Base-by-base conservation (phyloP, 2,797 vertebrate species). In the Tragopan temminckii region DNA sequence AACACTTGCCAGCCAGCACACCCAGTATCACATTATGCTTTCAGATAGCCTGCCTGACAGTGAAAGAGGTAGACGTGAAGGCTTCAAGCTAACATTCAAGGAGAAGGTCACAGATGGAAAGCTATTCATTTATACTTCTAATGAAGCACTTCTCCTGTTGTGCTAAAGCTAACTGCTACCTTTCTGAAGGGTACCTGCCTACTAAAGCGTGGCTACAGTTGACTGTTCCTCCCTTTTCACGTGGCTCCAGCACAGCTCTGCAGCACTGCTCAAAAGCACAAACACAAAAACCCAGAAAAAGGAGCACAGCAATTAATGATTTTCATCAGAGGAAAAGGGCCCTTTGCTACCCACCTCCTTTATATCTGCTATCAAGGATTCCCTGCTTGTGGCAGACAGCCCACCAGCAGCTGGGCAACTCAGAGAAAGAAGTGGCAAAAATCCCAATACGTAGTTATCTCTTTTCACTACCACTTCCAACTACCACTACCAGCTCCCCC, bases 391-490 rank as follows among this genome's bases (percentile, higher is more conserved):
- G 43, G 29, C 38, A 83, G 21, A 13, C 7, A 31, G 21, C 21
- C 52, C 42, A 29, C 35, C 52, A n/a, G 75, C 25, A 59, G 19
- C 57, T 64, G 33, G n/a, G 77, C n/a, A 68, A 67, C 29, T 7
- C 35, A 35, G 29, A 58, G 33, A 70, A 62, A 59, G 25, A 40
- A 35, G 35, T 19, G 38, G 25, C 43, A 70, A 50, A 86, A 70
- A 0, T 2, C 1, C 40, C 0, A 0, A 11, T 15, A 36, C 8
- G 10, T 36, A 42, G 18, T 11, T 74, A 29, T 2, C 5, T 83
- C 42, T 46, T 62, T 23, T 46, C 14, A 9, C 69, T 42, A 38
- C 14, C 20, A 27, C 20, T 40, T 10, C 13, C 2, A n/a, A n/a
- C n/a, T n/a, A n/a, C n/a, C n/a, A n/a, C n/a, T n/a, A n/a, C n/a